phyloP scores from a whole-genome alignment of 2,113 vertebrate genomes.

The Xenus cinereus region DNA sequence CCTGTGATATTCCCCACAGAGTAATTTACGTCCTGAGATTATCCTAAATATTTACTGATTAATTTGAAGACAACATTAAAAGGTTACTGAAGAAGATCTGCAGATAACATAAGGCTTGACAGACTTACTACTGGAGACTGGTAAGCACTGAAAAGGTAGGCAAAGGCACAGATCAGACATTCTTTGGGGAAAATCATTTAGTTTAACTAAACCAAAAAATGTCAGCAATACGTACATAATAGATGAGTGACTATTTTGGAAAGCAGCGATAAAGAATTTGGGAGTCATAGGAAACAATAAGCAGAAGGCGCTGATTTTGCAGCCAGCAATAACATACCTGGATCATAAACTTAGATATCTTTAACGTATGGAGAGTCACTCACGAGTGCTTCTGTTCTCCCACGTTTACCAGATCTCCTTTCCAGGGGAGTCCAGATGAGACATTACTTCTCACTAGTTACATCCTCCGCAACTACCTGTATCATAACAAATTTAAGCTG shows the following conservation, averaged over 20 bases:
- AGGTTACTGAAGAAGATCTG: background rate
- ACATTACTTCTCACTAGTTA: background rate
- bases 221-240: background rate
- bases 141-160: background rate
- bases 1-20: no score
- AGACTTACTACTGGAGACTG: background rate
- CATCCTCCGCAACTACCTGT: background rate
- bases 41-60: background rate
- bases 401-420: background rate
- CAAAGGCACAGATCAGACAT: background rate
- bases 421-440: background rate
- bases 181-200: background rate
- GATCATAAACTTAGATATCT: background rate
- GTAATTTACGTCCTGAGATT: rapidly evolving
- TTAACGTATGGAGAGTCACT: background rate
- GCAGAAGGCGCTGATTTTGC: background rate
- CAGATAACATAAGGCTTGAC: background rate
- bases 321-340: background rate
- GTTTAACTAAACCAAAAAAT: background rate
- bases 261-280: background rate
- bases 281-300: background rate
- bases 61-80: background rate
- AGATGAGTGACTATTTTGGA: background rate
- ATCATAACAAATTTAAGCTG: background rate
- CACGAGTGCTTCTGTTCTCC: background rate